These are phyloP conservation scores for Collichthys lucidus DNA, from an alignment of 2,113 vertebrate species.

Conservation along the genomic window DNA sequence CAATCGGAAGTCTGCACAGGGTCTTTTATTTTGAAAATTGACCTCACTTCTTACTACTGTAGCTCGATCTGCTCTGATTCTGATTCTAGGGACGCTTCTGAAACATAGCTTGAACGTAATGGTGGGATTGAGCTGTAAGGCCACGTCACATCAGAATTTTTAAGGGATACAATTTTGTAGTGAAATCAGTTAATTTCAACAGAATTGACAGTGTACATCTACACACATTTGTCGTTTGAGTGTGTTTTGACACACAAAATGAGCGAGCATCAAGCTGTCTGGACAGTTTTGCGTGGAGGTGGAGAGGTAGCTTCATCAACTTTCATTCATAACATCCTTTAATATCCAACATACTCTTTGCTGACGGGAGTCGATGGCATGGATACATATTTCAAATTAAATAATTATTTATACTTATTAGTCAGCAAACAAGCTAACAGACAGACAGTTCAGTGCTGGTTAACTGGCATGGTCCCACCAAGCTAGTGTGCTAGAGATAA, in stretches of 20 bases:
- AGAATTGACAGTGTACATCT: not conserved
- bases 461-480: not conserved
- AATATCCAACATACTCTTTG: too few relatives aligned
- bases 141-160: not conserved
- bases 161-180: not conserved
- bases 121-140: not conserved
- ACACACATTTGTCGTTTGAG: not conserved
- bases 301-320: not conserved
- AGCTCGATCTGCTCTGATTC: too few relatives aligned
- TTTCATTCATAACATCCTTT: not conserved
- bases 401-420: too few relatives aligned
- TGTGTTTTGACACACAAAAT: not conserved
- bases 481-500: not conserved
- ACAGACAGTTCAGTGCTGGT: too few relatives aligned
- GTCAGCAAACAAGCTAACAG: too few relatives aligned
- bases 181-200: not conserved
- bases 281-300: not conserved
- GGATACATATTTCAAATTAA: too few relatives aligned
- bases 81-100: too few relatives aligned
- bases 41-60: too few relatives aligned
- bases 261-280: not conserved
- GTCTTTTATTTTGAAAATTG: too few relatives aligned
- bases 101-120: not conserved
- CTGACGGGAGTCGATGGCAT: too few relatives aligned
- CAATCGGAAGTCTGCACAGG: too few relatives aligned